Evolutionary conservation across 64 coral and sea anemone species (phyloP), one percentile per base, ranked within the genome.

Genomic region (Orbicella faveolata): DNA sequence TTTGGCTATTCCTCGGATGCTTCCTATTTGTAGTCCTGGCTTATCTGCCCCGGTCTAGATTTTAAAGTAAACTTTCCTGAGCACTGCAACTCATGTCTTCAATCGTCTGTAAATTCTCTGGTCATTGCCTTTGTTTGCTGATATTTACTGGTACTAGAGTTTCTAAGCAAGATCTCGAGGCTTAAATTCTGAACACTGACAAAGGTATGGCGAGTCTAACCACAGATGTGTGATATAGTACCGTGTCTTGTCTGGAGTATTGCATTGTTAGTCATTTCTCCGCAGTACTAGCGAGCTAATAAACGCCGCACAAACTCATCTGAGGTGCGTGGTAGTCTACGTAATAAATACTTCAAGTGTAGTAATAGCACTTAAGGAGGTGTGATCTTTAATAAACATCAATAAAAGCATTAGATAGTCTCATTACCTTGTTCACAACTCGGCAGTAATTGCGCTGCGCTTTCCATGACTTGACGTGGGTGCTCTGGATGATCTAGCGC

Each of bases 341-440:
- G 90, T 72, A 36, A 26, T 85, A 85, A 85, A 73, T 52, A 66
- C 64, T 34, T 72, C 63, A 70, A 72, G 23, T 72, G 64, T 20
- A 85, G 20, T 52, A 70, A 92, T 87, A 74, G 66, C 83, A 92
- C 83, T 87, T 87, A 92, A 87, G 33, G 34, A 80, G 90, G 90
- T 79, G 75, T 65, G 83, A 92, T 87, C 64, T 76, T 87, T 87
- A 77, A 87, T 87, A 80, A 92, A 87, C 90, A 92, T 36, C 41
- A 86, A 87, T 80, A 73, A 92, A 79, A 80, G 73, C 81, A 92
- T 92, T 34, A 80, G 41, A 25, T 21, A 69, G 57, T 21, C 57
- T 72, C 39, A 81, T 87, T 92, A 92, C 90, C 90, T 92, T 92
- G 90, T 80, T 92, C 90, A 55, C 83, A 79, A 62, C 75, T 87